Base-by-base conservation (phyloP, 2,113 vertebrate genomes). In the Irena cyanogastra region DNA sequence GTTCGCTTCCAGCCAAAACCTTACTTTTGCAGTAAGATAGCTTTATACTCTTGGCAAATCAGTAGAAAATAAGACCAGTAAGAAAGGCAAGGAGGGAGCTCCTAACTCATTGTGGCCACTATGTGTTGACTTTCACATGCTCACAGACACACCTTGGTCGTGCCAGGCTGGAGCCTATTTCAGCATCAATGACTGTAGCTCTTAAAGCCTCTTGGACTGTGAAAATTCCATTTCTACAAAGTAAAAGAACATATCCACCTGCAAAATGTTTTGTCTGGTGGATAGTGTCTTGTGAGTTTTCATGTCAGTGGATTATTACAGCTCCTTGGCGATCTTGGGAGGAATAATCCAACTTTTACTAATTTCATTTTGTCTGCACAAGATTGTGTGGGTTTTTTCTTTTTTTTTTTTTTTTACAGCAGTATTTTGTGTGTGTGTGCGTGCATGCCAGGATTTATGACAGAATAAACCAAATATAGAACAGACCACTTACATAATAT, bases 381-480 rank as follows among this genome's bases (percentile, higher is more conserved):
- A 89, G 27, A 44, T 89, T 89, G 30, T 49, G 66, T 47, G 44
- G 5, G 1, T 26, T 80, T 77, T 83, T 78, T 75, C 31, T n/a
- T 65, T 63, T 24, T 17, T 31, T 54, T 30, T 45, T 14, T 12
- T 37, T 30, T 22, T 54, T 33, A 49, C 42, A 91, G 26, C 7
- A 4, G 65, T 93, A 74, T 57, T 77, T 76, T 91, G 45, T 65
- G 65, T 66, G 84, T 70, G 54, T 71, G 52, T 85, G 74, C 83
- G 2, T 84, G 80, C 64, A 78, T 91, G 87, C 85, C 81, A 96
- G 75, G 65, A 90, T 97, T 97, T 96, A 95, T 95, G 95, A 91
- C 93, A 93, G 92, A 97, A 97, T 94, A 94, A 94, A 66, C 84
- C 91, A 96, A 96, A 96, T 94, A 95, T 97, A 97, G 92, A 96